phyloP scores from a whole-genome alignment of 37 sponge, comb jelly and placozoan genomes.

The Bolinopsis microptera region DNA sequence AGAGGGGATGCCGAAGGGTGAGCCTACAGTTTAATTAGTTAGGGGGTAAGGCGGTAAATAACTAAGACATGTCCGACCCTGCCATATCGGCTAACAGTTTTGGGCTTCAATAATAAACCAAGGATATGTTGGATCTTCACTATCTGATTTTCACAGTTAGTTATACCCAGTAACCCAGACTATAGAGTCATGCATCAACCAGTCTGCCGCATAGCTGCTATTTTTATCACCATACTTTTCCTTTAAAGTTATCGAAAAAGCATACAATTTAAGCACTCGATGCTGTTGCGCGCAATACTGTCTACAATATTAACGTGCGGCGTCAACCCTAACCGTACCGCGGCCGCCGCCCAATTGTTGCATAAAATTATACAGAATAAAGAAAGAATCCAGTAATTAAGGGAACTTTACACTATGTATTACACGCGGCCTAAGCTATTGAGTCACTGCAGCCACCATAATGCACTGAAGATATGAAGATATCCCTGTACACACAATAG shows the following conservation, averaged over 20 bases:
- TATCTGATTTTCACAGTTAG: background rate
- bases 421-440: background rate
- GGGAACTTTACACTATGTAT: background rate
- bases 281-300: background rate
- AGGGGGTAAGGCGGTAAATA: no score
- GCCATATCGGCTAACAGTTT: no score
- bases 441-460: background rate
- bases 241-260: background rate
- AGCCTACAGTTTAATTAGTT: no score
- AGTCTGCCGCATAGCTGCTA: background rate
- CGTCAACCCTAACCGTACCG: background rate
- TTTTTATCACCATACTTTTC: background rate
- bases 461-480: background rate
- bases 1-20: no score
- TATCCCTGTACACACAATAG: background rate
- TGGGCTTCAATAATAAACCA: no score
- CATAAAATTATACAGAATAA: background rate
- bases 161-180: no score
- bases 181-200: background rate
- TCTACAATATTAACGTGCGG: background rate
- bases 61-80: no score
- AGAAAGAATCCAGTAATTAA: background rate
- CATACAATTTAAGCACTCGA: background rate
- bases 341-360: background rate
- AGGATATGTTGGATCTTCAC: background rate